A percentile compares a stretch with the other conserved stretches of the same genome.
Evolutionary conservation across 2,113 vertebrate genomes (phyloP).

Genomic region (Gadus chalcogrammus): DNA sequence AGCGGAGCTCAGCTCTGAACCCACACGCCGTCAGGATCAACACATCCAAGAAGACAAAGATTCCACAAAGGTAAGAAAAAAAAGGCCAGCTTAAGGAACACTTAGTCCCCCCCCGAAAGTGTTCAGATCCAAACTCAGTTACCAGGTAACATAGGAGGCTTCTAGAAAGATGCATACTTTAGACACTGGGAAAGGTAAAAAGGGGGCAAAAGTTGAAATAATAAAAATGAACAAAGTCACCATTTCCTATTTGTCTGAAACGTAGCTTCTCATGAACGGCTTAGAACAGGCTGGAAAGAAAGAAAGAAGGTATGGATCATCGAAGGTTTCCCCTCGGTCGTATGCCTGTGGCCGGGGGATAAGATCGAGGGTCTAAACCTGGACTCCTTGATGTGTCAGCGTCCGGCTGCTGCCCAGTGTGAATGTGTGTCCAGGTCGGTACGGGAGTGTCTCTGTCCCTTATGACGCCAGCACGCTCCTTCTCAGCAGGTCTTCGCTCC

Average conservation of each 20-base stretch:
- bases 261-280: conserved; percentile 28
- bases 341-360: too few relatives aligned
- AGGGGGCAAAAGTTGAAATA: conserved; percentile 19
- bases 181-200: conserved; percentile 29
- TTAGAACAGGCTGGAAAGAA: conserved; percentile 24
- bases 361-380: too few relatives aligned
- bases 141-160: conserved; percentile 54
- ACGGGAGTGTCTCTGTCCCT: conserved; percentile 37
- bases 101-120: conserved; percentile 82
- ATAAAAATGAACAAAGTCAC: conserved; percentile 36
- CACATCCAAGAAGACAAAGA: conserved; percentile 50
- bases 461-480: conserved; percentile 92
- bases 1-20: conserved; percentile 40
- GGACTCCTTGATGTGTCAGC: not conserved
- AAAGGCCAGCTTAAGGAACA: conserved; percentile 67
- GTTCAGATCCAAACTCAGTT: conserved; percentile 56
- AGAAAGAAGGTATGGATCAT: too few relatives aligned
- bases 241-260: conserved; percentile 45
- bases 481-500: conserved; percentile 86
- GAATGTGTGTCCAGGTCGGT: not conserved
- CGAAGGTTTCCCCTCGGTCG: too few relatives aligned
- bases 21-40: conserved; percentile 49
- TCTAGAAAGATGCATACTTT: conserved; percentile 40
- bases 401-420: conserved; percentile 3
- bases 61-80: conserved; percentile 47